Conservation (phyloP, 2,888 invertebrate species). For the Alcis repandata region DNA sequence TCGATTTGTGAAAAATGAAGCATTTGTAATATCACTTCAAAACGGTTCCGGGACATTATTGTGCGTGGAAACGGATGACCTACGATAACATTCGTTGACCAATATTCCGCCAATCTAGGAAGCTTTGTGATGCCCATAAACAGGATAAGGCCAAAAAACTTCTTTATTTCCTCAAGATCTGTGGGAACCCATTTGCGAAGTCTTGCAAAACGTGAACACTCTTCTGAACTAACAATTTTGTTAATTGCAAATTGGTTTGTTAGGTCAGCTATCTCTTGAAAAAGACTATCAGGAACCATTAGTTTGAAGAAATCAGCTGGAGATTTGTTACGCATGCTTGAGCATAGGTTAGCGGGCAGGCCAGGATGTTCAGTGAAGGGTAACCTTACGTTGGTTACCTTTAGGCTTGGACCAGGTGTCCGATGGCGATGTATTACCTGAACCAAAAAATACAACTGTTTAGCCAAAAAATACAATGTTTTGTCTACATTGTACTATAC, state of each 20-base stretch:
- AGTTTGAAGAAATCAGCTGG: constrained; percentile 34
- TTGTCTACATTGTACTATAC: too few relatives aligned
- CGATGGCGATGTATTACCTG: constrained; percentile 28
- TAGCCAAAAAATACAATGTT: too few relatives aligned
- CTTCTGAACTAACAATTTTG: constrained; percentile 32
- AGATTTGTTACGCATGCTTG: constrained; percentile 25
- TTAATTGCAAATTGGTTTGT: constrained; percentile 42
- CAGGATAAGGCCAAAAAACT: constrained; percentile 52
- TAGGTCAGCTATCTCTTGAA: constrained; percentile 38
- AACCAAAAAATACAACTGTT: constrained; percentile 7
- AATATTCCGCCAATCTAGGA: constrained; percentile 54
- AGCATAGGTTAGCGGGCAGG: constrained; percentile 16
- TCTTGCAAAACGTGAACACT: constrained; percentile 31
- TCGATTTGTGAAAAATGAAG: too few relatives aligned
- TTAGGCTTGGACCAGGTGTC: constrained; percentile 31
- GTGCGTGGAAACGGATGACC: too few relatives aligned
- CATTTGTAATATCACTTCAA: too few relatives aligned
- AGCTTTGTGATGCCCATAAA: constrained; percentile 55
- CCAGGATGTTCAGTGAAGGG: constrained; percentile 38
- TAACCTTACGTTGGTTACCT: constrained; percentile 37
- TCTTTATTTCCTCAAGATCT: constrained; percentile 49
- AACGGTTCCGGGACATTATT: too few relatives aligned
- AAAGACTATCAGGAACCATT: constrained; percentile 32
- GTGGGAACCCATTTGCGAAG: constrained; percentile 47
- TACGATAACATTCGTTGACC: constrained; percentile 49